Evolutionary conservation across 2,888 invertebrate species (phyloP).

Genomic region (Scaptomyza parva): DNA sequence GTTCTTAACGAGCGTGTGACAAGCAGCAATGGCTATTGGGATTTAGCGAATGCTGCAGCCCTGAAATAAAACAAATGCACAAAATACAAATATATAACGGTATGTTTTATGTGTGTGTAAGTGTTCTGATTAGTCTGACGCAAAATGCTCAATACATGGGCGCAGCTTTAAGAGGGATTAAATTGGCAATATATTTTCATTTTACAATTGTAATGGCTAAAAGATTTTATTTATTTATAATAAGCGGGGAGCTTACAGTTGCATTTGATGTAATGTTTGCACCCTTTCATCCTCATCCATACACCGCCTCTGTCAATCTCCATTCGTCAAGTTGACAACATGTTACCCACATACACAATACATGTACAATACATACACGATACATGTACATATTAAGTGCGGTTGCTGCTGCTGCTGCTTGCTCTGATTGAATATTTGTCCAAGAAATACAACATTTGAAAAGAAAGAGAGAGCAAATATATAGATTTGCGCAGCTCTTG

Average conservation of each 20-base stretch:
- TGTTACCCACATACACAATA: slow-evolving; percentile 64
- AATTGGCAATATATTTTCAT: too few species aligned
- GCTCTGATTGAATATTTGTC: slow-evolving; percentile 62
- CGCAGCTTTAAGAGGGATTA: slow-evolving; percentile 1
- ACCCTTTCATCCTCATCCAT: background rate
- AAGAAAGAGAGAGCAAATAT: background rate
- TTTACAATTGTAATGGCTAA: too few species aligned
- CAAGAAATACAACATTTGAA: slow-evolving; percentile 54
- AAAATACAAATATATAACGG: slow-evolving; percentile 1
- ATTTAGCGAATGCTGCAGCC: slow-evolving; percentile 61
- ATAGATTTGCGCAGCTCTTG: slow-evolving; percentile 31
- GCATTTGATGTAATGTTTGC: background rate
- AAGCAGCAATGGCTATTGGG: slow-evolving; percentile 46
- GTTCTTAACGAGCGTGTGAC: slow-evolving; percentile 72
- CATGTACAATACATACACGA: background rate
- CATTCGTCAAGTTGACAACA: slow-evolving; percentile 60
- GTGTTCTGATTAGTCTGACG: slow-evolving; percentile 53
- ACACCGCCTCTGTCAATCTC: slow-evolving; percentile 19
- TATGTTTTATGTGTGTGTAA: slow-evolving; percentile 13
- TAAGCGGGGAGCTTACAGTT: too few species aligned
- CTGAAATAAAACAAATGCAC: slow-evolving; percentile 46
- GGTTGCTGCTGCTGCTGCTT: slow-evolving; percentile 53
- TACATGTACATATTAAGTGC: slow-evolving; percentile 48
- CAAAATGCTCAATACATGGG: slow-evolving; percentile 10
- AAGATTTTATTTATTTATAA: too few species aligned